These are phyloP conservation scores for Drosophila suboccidentalis DNA, from an alignment of 2,888 invertebrate genomes.

Conservation along the genomic window DNA sequence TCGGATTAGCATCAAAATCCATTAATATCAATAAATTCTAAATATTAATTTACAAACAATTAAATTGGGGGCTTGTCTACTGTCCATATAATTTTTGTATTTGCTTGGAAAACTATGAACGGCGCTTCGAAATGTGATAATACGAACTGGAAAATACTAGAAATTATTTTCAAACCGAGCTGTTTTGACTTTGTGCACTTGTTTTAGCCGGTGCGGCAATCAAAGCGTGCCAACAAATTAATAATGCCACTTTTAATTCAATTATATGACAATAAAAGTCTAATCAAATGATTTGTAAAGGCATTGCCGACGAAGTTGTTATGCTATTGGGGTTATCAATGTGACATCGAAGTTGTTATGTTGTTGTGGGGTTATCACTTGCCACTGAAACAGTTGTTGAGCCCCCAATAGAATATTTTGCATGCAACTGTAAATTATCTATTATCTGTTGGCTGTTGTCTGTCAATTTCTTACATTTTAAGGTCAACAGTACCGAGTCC, in stretches of 20 bases:
- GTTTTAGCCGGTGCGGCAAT: conserved; percentile 49
- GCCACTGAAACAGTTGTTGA: conserved; percentile 4
- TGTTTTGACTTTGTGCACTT: conserved; percentile 36
- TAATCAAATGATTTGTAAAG: conserved; percentile 74
- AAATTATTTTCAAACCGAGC: conserved; percentile 48
- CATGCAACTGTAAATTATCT: conserved; percentile 49
- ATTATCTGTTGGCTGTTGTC: conserved; percentile 50
- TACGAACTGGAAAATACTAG: conserved; percentile 74
- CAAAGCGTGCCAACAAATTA: conserved; percentile 66
- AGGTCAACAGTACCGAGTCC: conserved; percentile 27
- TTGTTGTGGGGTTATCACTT: conserved; percentile 13
- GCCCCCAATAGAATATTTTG: conserved; percentile 13
- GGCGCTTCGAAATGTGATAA: conserved; percentile 37
- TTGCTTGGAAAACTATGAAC: conserved; percentile 3
- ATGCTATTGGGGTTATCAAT: conserved; percentile 15
- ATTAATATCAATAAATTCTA: background rate
- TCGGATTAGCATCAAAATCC: background rate
- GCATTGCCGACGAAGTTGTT: conserved; percentile 6
- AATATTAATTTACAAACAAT: background rate
- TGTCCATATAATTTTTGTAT: conserved; percentile 7
- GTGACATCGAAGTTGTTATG: conserved; percentile 6
- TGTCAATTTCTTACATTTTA: conserved; percentile 49
- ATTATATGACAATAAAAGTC: conserved; percentile 82
- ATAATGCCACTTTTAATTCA: conserved; percentile 72
- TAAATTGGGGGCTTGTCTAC: conserved; percentile 22